Conservation (phyloP, 2,888 invertebrate species). For the Choreutis nemorana region DNA sequence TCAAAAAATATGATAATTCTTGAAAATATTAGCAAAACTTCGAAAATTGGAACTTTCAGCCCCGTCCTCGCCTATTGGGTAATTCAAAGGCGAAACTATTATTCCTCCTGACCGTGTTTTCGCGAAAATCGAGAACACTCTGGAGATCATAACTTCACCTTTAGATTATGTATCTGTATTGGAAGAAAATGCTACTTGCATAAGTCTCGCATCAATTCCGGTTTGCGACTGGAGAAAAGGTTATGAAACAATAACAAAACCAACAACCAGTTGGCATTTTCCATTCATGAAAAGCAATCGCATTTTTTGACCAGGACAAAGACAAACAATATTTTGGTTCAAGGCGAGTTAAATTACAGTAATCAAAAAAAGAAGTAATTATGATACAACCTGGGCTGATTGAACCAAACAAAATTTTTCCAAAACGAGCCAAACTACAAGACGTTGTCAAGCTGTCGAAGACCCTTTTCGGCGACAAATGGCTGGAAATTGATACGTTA, state of each 20-base stretch:
- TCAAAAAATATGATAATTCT: too few relatives aligned
- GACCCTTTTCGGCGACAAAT: slow-evolving; percentile 8
- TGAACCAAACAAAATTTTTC: slow-evolving; percentile 8
- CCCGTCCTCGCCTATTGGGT: slow-evolving; percentile 11
- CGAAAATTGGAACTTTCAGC: slow-evolving; percentile 6
- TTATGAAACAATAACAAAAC: slow-evolving; percentile 8
- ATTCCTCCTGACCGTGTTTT: neutral
- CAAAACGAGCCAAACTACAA: slow-evolving; percentile 9
- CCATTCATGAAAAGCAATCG: slow-evolving; percentile 11
- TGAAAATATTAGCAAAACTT: too few relatives aligned
- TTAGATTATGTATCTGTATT: neutral
- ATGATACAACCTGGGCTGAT: slow-evolving; percentile 8
- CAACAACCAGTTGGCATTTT: slow-evolving; percentile 11
- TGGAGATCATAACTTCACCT: neutral
- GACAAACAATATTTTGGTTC: slow-evolving; percentile 11
- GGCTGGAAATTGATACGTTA: slow-evolving; percentile 7
- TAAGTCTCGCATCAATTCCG: neutral
- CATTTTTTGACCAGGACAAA: slow-evolving; percentile 10
- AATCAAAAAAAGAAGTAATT: slow-evolving; percentile 6
- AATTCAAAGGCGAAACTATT: neutral
- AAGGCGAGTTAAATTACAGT: slow-evolving; percentile 10
- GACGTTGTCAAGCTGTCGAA: slow-evolving; percentile 8
- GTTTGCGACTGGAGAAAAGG: slow-evolving; percentile 1
- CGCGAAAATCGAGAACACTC: neutral
- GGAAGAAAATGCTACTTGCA: neutral